Evolutionary conservation across 2,113 vertebrate genomes (phyloP).

Genomic region (Pluvialis apricaria): DNA sequence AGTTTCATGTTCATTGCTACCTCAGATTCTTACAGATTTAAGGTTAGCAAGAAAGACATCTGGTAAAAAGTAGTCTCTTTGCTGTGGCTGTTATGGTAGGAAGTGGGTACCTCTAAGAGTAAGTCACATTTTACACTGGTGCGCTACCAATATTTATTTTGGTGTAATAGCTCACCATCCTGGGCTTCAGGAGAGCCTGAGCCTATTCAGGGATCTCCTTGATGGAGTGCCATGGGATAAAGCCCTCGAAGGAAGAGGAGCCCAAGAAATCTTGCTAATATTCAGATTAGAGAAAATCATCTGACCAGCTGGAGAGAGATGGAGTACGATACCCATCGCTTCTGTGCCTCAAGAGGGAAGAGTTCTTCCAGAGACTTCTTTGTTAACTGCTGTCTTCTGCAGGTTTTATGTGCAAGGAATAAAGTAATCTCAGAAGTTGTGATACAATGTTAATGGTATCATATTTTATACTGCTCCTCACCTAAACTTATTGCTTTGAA

Average conservation of each 20-base stretch:
- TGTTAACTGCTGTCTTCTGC: not conserved
- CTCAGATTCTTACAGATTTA: not conserved
- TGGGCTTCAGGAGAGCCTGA: not conserved
- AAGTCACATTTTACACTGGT: not conserved
- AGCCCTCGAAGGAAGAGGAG: not conserved
- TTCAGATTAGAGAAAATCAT: not conserved
- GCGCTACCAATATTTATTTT: not conserved
- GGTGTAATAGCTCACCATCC: not conserved
- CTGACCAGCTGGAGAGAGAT: not conserved
- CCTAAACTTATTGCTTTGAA: not conserved
- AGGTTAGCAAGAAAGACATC: not conserved
- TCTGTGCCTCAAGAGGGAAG: not conserved
- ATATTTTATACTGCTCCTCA: not conserved
- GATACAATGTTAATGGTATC: not conserved
- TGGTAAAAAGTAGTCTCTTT: not conserved
- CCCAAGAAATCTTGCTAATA: not conserved
- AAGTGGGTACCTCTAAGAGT: not conserved
- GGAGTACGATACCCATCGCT: fast-evolving
- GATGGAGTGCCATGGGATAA: not conserved
- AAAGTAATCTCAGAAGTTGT: not conserved
- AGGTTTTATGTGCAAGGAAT: not conserved
- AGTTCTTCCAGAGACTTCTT: not conserved
- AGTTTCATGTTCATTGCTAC: not conserved
- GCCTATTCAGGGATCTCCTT: not conserved
- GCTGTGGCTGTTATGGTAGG: not conserved